phyloP scores from a whole-genome alignment of 2,888 invertebrate species.

The Ephialtes manifestator region DNA sequence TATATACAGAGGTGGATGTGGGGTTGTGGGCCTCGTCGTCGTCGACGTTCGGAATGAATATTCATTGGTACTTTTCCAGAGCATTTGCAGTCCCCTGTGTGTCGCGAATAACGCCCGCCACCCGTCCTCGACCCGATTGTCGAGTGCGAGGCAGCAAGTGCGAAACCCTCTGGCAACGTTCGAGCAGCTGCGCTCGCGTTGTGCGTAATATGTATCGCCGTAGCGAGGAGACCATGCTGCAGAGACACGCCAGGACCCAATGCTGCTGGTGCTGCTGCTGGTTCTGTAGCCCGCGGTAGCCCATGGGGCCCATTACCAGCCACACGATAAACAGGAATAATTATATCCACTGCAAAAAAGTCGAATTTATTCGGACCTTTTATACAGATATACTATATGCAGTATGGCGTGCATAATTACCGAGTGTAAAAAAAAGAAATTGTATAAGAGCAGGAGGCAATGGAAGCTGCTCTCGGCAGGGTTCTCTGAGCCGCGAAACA shows the following conservation, averaged over 20 bases:
- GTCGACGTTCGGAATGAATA: slow-evolving; percentile 64
- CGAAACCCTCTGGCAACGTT: slow-evolving; percentile 55
- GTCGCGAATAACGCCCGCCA: slow-evolving; percentile 47
- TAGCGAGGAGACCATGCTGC: slow-evolving; percentile 21
- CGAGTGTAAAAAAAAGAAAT: slow-evolving; percentile 16
- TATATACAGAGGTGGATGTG: slow-evolving; percentile 41
- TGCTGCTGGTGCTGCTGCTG: slow-evolving; percentile 42
- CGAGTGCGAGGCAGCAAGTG: slow-evolving; percentile 56
- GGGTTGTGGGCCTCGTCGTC: slow-evolving; percentile 62
- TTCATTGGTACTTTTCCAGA: slow-evolving; percentile 70
- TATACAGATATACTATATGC: neutral
- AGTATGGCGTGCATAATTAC: slow-evolving; percentile 10
- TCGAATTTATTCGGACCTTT: slow-evolving; percentile 66
- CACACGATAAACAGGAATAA: slow-evolving; percentile 67
- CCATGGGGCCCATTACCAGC: slow-evolving; percentile 60
- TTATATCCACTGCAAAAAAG: slow-evolving; percentile 65
- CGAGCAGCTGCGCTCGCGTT: slow-evolving; percentile 65
- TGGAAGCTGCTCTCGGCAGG: slow-evolving; percentile 30
- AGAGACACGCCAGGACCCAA: slow-evolving; percentile 22
- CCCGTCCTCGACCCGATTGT: slow-evolving; percentile 62
- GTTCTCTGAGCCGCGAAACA: slow-evolving; percentile 27
- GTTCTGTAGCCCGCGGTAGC: slow-evolving; percentile 25
- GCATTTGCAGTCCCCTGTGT: slow-evolving; percentile 59
- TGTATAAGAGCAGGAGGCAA: slow-evolving; percentile 34
- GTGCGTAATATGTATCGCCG: slow-evolving; percentile 61